A percentile compares a stretch with the other conserved stretches of the same genome.
Conservation (phyloP, 2,113 vertebrate genomes). For the Acinonyx jubatus region DNA sequence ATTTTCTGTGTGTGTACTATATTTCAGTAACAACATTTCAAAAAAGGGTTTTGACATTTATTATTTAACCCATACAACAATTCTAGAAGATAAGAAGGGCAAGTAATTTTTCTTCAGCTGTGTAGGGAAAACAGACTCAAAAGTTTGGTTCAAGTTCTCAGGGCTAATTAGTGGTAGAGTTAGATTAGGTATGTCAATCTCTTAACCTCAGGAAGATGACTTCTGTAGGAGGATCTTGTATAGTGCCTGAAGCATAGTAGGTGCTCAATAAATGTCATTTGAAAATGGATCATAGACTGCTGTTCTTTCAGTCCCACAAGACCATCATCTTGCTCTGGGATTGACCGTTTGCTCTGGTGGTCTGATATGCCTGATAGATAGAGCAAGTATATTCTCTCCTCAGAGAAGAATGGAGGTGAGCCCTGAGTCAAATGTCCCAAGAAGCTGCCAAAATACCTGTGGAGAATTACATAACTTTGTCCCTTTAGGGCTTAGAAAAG, state of each 20-base stretch:
- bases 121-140: conserved; percentile 17
- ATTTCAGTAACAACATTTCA: conserved; percentile 22
- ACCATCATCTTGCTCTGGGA: not conserved
- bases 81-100: not conserved
- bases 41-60: not conserved
- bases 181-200: not conserved
- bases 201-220: not conserved
- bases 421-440: conserved; percentile 27
- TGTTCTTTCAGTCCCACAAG: not conserved
- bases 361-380: not conserved
- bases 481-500: conserved; percentile 51
- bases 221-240: not conserved
- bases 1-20: not conserved
- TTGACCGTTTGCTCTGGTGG: not conserved
- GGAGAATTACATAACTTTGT: conserved; percentile 60
- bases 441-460: conserved; percentile 58
- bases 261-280: not conserved
- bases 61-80: not conserved
- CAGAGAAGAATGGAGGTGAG: conserved; percentile 51
- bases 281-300: not conserved
- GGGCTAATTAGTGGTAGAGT: not conserved
- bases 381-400: not conserved
- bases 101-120: not conserved
- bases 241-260: not conserved
- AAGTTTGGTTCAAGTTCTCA: not conserved